Base-by-base conservation (phyloP, 2,797 vertebrate species). In the Enoplosus armatus region DNA sequence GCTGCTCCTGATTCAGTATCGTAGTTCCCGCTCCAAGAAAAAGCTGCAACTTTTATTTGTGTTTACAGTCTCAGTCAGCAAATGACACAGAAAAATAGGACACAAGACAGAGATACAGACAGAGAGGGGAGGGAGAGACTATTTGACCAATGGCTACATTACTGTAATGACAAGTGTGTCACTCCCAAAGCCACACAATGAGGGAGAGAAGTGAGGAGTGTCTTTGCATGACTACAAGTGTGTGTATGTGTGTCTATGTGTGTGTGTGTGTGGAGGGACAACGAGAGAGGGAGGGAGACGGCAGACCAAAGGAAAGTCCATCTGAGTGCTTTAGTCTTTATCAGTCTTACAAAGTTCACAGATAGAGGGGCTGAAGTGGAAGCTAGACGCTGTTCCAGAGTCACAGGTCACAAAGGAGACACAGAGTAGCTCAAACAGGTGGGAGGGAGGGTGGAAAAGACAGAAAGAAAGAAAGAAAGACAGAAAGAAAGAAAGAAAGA, bases 261-360 rank as follows among this genome's bases (percentile, higher is more conserved):
- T 55, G 47, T 56, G 54, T 35, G 67, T 75, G 60, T 73, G 72
- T 41, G 72, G 39, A 27, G 72, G 31, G 81, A 81, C 35, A 68
- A 24, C 0, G 26, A 37, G 75, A 62, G 72, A 72, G 60, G 72
- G 85, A 83, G 81, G 69, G 77, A 77, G 88, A 68, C 53, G 41
- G 82, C 60, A 54, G 75, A 86, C 84, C 82, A 89, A 90, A 90
- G 85, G 80, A 93, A 92, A 95, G 92, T 93, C 93, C 84, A 89
- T 94, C 81, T 80, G 85, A 35, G 78, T 91, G 85, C 84, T 84
- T 93, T 68, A 76, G 68, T 92, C 94, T 95, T 95, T 96, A 96
- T 95, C 95, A 95, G 85, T 91, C 93, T 95, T 92, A 95, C 96
- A 97, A 96, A 97, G 96, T 97, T 97, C 97, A 97, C 85, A 88